These are phyloP conservation scores for Heliconius aoede DNA, from an alignment of 2,888 invertebrate species.

Conservation along the genomic window DNA sequence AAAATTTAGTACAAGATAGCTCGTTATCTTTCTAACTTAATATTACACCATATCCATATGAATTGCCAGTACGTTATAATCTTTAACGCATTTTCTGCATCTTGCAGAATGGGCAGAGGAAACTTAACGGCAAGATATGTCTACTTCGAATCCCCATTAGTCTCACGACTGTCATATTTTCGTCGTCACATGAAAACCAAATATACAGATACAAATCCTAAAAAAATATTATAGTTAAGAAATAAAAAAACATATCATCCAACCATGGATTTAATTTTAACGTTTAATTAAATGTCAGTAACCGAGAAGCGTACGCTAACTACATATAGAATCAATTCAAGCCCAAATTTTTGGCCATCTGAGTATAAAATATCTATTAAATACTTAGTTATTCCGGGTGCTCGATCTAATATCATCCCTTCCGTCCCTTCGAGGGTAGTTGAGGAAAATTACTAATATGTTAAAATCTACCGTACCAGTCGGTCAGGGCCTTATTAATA, in stretches of 20 bases:
- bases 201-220: background rate
- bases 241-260: background rate
- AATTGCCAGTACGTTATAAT: too few relatives aligned
- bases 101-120: too few relatives aligned
- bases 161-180: too few relatives aligned
- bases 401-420: slow-evolving; percentile 30
- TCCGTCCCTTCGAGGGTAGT: slow-evolving; percentile 13
- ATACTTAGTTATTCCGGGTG: slow-evolving; percentile 17
- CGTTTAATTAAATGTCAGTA: slow-evolving; percentile 9
- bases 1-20: too few relatives aligned
- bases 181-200: too few relatives aligned
- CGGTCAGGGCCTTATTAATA: slow-evolving; percentile 26
- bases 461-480: slow-evolving; percentile 25
- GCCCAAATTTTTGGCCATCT: slow-evolving; percentile 16
- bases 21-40: too few relatives aligned
- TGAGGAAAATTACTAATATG: slow-evolving; percentile 32
- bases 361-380: slow-evolving; percentile 19
- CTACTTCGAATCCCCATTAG: too few relatives aligned
- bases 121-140: too few relatives aligned
- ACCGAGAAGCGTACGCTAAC: background rate
- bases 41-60: too few relatives aligned
- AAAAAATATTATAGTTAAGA: background rate
- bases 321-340: background rate
- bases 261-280: background rate
- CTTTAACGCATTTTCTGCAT: too few relatives aligned